These are phyloP conservation scores for Hydropotes inermis DNA, from an alignment of 2,113 vertebrate species.

Conservation along the genomic window DNA sequence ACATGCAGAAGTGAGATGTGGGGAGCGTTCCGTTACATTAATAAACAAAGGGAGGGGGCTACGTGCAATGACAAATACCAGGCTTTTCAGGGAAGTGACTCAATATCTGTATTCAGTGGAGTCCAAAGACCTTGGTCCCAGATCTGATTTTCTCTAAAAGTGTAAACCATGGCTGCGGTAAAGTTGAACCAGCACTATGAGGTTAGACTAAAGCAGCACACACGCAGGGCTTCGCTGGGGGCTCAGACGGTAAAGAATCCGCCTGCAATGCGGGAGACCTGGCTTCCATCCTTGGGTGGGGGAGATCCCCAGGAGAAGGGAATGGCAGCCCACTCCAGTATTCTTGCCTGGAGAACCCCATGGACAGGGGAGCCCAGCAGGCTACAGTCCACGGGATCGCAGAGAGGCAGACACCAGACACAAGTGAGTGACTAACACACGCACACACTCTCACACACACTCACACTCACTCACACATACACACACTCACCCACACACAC, in stretches of 20 bases:
- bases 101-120: rapidly evolving
- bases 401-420: neutral
- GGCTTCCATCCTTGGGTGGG: neutral
- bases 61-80: rapidly evolving
- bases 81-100: neutral
- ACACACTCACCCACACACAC: no score
- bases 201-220: neutral
- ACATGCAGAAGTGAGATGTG: neutral
- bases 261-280: neutral
- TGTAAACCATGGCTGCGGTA: rapidly evolving
- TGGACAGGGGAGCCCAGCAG: neutral
- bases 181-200: rapidly evolving
- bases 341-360: neutral
- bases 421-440: neutral
- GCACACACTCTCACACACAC: neutral
- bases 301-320: neutral
- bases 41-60: neutral
- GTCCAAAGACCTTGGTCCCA: neutral
- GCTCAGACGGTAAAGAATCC: neutral
- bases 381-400: neutral
- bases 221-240: neutral
- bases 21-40: no score
- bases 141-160: neutral
- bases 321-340: neutral
- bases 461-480: neutral